Base-by-base conservation (phyloP, 2,888 invertebrate species). In the Epiblema foenella region DNA sequence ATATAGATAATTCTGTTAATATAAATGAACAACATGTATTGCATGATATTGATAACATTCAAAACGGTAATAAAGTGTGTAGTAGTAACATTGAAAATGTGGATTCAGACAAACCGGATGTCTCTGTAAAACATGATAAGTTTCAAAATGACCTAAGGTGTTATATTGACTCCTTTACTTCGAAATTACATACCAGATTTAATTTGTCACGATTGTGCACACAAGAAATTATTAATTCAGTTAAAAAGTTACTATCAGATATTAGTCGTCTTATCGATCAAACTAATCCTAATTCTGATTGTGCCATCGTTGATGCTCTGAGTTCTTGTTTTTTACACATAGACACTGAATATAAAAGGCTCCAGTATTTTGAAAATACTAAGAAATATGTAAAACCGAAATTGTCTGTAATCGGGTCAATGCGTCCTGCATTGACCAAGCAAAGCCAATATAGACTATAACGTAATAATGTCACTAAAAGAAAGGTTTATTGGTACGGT, bases 111-210 rank as follows among this genome's bases (percentile, higher is more conserved):
- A n/a, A n/a, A n/a, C n/a, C n/a, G n/a, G n/a, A n/a, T n/a, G n/a
- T n/a, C n/a, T n/a, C n/a, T n/a, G n/a, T n/a, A 29, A 56, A 56
- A 11, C 39, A 12, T 42, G 15, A 42, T 42, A 15, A 12, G 24
- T 29, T 56, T 56, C 15, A 56, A 56, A 56, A 56, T 56, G n/a
- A n/a, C 29, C n/a, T 56, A n/a, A 56, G n/a, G 29, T 56, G 56
- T 56, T 56, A 29, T 56, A 29, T 56, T 29, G 56, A 56, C 29
- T 56, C 29, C n/a, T 56, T 52, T 52, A 52, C 51, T 20, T 52
- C 51, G 11, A 52, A 52, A 52, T 52, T 52, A 52, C 20, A 52
- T 52, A 52, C 18, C 17, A 52, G 51, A 52, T 20, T 52, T 18
- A 52, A 20, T 18, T 18, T 52, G 51, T 52, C 20, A 52, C 10